These are phyloP conservation scores for Lithophane leautieri DNA, from an alignment of 2,888 invertebrate species.

Conservation along the genomic window DNA sequence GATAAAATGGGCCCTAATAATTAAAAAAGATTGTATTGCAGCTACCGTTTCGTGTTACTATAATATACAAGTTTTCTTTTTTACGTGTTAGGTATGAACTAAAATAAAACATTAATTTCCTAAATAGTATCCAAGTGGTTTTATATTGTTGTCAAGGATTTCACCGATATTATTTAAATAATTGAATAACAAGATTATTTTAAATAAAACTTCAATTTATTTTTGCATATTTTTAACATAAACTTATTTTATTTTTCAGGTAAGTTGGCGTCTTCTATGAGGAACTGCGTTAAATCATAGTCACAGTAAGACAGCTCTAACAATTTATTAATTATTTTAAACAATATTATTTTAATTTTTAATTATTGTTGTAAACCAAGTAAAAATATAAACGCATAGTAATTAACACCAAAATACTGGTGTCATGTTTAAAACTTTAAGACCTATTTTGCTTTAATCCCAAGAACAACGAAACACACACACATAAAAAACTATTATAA, in stretches of 20 bases:
- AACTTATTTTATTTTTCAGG: conserved; percentile 60
- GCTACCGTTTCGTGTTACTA: too few species aligned
- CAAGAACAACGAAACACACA: background rate
- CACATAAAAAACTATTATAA: too few species aligned
- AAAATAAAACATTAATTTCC: background rate
- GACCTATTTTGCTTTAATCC: background rate
- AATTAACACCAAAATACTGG: background rate
- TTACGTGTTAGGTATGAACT: too few species aligned
- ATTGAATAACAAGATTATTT: background rate
- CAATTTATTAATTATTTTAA: conserved; percentile 15
- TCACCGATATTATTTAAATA: background rate
- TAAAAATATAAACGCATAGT: background rate
- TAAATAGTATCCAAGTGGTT: too few species aligned
- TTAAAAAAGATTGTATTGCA: too few species aligned
- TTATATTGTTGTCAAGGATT: conserved; percentile 9
- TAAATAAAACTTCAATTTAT: conserved; percentile 4
- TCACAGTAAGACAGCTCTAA: conserved; percentile 60
- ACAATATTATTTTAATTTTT: background rate
- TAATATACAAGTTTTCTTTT: too few species aligned
- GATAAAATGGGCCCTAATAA: too few species aligned
- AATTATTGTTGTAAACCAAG: background rate
- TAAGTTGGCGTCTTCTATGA: conserved; percentile 44
- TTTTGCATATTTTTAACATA: conserved; percentile 27
- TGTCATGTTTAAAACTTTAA: background rate
- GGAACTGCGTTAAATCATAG: conserved; percentile 18